phyloP scores from a whole-genome alignment of 2,888 invertebrate genomes.

The Mactromeris polynyma region DNA sequence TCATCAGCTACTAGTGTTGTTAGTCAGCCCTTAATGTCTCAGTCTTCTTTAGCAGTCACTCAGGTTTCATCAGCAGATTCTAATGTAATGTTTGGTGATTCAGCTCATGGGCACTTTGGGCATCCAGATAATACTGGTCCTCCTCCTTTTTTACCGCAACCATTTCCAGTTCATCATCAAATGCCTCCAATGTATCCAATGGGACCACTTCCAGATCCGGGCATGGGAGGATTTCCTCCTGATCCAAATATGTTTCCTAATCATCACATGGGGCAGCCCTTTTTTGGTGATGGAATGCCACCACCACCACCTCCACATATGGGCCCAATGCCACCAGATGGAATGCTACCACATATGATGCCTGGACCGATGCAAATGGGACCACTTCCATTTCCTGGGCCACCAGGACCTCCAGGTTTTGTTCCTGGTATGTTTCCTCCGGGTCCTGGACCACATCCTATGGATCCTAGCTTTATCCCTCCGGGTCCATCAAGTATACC shows the following conservation, averaged over 20 bases:
- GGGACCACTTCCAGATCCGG: conserved; percentile 32
- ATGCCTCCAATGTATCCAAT: conserved; percentile 26
- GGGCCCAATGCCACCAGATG: conserved; percentile 36
- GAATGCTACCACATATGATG: conserved; percentile 49
- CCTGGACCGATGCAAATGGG: conserved; percentile 45
- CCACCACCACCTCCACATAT: conserved; percentile 49
- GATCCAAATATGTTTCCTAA: conserved; percentile 64
- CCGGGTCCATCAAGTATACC: conserved; percentile 10
- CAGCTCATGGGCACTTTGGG: conserved; percentile 33
- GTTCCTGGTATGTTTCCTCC: conserved; percentile 36
- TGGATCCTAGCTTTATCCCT: conserved; percentile 40
- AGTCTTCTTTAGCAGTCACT: conserved; percentile 22
- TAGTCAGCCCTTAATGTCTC: conserved; percentile 24
- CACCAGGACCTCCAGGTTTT: conserved; percentile 47
- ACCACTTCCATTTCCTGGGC: conserved; percentile 26
- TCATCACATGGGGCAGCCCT: conserved; percentile 41
- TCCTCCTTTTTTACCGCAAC: conserved; percentile 62
- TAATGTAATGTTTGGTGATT: conserved; percentile 27
- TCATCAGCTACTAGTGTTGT: conserved; percentile 33
- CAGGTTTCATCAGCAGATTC: conserved; percentile 24
- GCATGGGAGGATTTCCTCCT: conserved; percentile 44
- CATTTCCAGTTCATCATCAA: conserved; percentile 56
- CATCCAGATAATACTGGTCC: conserved; percentile 23
- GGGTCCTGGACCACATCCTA: conserved; percentile 26
- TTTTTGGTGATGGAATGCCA: conserved; percentile 48